These are phyloP conservation scores for Limnephilus marmoratus DNA, from an alignment of 2,888 invertebrate species.

Conservation along the genomic window DNA sequence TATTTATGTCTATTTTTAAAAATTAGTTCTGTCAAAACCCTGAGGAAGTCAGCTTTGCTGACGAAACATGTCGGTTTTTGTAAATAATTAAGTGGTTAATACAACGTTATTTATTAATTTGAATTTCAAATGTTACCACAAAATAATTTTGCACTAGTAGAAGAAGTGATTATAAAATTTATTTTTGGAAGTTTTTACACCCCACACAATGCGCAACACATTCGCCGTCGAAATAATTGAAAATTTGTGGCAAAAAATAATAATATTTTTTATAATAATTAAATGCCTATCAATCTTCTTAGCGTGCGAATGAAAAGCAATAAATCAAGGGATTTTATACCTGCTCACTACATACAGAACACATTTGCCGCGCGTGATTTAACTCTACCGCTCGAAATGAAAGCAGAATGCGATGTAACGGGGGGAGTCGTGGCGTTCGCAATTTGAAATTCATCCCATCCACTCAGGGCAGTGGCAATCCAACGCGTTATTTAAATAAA, in stretches of 20 bases:
- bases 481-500: conserved; percentile 65
- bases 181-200: background rate
- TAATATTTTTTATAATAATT: background rate
- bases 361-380: conserved; percentile 52
- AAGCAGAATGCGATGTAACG: conserved; percentile 46
- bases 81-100: too few species aligned
- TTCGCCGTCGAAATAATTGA: background rate
- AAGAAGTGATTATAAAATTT: too few species aligned
- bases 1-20: too few species aligned
- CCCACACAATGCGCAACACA: background rate
- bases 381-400: conserved; percentile 50
- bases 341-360: conserved; percentile 19
- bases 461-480: conserved; percentile 55
- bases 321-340: conserved; percentile 28
- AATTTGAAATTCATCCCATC: conserved; percentile 64
- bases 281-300: conserved; percentile 38
- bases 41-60: too few species aligned
- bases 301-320: conserved; percentile 33
- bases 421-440: conserved; percentile 49
- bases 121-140: too few species aligned
- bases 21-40: too few species aligned
- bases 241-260: background rate
- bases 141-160: too few species aligned
- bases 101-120: too few species aligned
- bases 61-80: too few species aligned